phyloP scores from a whole-genome alignment of 1,140 invertebrate genomes.

The Diachasmimorpha longicaudata region DNA sequence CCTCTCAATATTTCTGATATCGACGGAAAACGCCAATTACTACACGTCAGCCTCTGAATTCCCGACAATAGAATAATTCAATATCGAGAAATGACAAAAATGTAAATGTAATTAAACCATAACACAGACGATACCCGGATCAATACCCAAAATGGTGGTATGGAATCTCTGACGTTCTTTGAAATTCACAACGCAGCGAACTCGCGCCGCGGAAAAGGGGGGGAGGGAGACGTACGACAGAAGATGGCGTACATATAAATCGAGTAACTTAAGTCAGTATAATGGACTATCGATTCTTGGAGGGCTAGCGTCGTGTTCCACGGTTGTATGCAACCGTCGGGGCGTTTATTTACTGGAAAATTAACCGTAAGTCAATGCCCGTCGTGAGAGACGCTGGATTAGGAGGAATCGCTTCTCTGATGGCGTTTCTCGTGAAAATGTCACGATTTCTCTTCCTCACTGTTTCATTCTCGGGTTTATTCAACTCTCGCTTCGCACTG shows the following conservation, averaged over 20 bases:
- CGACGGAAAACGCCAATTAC: too few species aligned
- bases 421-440: slow-evolving; percentile 13
- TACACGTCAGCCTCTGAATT: too few species aligned
- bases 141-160: background rate
- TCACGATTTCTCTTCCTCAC: slow-evolving; percentile 13
- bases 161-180: background rate
- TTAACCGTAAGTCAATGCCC: slow-evolving; percentile 40
- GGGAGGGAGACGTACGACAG: slow-evolving; percentile 26
- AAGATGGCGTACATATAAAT: slow-evolving; percentile 47
- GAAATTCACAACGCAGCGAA: slow-evolving; percentile 18
- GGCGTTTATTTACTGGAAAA: slow-evolving; percentile 53
- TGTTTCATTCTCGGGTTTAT: slow-evolving; percentile 11
- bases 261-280: slow-evolving; percentile 48
- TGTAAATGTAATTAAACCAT: background rate
- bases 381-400: slow-evolving; percentile 17
- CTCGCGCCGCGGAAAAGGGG: background rate
- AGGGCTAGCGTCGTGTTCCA: slow-evolving; percentile 9
- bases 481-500: background rate
- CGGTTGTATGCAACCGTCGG: slow-evolving; percentile 10
- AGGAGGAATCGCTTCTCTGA: slow-evolving; percentile 29
- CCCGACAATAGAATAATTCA: too few species aligned
- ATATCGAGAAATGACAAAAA: too few species aligned
- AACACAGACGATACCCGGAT: background rate
- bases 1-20: too few species aligned
- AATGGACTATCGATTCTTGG: slow-evolving; percentile 54